Conservation (phyloP, 2,113 vertebrate genomes). For the Archilochus colubris region DNA sequence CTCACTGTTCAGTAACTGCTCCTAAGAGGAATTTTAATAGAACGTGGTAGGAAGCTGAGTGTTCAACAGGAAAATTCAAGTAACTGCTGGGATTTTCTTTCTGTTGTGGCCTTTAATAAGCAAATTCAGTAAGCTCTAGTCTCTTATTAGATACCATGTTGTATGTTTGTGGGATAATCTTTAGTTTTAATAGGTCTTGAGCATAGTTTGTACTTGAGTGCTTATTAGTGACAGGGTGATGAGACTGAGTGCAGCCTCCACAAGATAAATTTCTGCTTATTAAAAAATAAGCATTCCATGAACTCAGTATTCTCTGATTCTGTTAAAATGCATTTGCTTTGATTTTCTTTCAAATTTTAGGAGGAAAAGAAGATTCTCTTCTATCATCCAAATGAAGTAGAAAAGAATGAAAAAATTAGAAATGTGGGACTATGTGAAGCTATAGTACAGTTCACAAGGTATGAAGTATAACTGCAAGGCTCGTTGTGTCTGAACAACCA, state of each 20-base stretch:
- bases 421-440: conserved; percentile 98
- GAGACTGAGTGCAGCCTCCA: neutral
- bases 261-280: neutral
- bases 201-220: fast-evolving
- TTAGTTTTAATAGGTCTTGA: neutral
- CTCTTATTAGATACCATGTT: fast-evolving
- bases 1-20: neutral
- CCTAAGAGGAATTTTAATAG: neutral
- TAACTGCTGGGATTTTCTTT: neutral
- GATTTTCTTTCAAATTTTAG: conserved; percentile 70
- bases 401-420: conserved; percentile 98
- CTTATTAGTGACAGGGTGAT: fast-evolving
- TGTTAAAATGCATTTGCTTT: conserved; percentile 5
- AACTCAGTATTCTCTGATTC: neutral
- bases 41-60: neutral
- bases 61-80: neutral
- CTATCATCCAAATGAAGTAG: conserved; percentile 95
- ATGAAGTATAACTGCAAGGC: neutral
- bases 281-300: neutral
- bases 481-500: neutral
- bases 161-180: neutral
- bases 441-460: conserved; percentile 98
- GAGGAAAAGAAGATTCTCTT: conserved; percentile 99
- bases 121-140: neutral
- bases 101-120: fast-evolving